A percentile compares a stretch with the other conserved stretches of the same genome.
Evolutionary conservation across 2,113 vertebrate genomes (phyloP).

Genomic region (Scatophagus argus): DNA sequence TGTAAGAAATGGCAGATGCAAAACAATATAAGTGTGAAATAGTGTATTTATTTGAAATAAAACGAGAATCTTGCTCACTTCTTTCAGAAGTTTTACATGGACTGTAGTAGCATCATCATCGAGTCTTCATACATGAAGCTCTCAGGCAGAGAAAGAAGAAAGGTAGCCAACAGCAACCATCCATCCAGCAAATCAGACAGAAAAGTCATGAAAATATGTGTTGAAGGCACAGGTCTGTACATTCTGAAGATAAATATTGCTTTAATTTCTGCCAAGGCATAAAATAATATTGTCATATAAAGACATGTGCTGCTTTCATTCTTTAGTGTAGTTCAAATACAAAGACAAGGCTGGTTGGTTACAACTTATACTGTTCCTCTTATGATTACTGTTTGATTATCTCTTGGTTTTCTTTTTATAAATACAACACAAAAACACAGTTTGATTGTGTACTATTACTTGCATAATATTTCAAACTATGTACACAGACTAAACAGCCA

Average conservation of each 20-base stretch:
- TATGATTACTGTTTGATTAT: slow-evolving; percentile 11
- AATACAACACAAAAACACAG: slow-evolving; percentile 41
- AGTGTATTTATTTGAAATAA: slow-evolving; percentile 74
- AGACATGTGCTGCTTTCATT: slow-evolving; percentile 45
- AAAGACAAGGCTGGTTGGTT: slow-evolving; percentile 41
- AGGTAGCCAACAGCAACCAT: slow-evolving; percentile 5
- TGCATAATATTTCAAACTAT: slow-evolving; percentile 47
- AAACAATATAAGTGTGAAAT: slow-evolving; percentile 29
- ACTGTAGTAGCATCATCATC: slow-evolving; percentile 5
- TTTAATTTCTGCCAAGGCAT: slow-evolving; percentile 47
- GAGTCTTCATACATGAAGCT: slow-evolving; percentile 1
- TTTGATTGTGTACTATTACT: slow-evolving; percentile 15
- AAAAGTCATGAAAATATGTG: slow-evolving; percentile 22
- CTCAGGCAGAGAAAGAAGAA: slow-evolving; percentile 24
- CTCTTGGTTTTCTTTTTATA: slow-evolving; percentile 19
- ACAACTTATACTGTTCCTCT: slow-evolving; percentile 5
- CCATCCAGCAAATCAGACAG: slow-evolving; percentile 34
- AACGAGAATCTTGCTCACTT: slow-evolving; percentile 26
- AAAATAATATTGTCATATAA: slow-evolving; percentile 29
- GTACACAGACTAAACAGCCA: slow-evolving; percentile 19
- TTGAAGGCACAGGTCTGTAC: slow-evolving; percentile 63
- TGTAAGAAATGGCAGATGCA: slow-evolving; percentile 13
- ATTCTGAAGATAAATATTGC: slow-evolving; percentile 55
- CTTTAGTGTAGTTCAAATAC: slow-evolving; percentile 44
- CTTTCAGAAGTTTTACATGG: slow-evolving; percentile 17